Evolutionary conservation across 1,140 invertebrate genomes (phyloP).

Genomic region (Subanguina moxae): DNA sequence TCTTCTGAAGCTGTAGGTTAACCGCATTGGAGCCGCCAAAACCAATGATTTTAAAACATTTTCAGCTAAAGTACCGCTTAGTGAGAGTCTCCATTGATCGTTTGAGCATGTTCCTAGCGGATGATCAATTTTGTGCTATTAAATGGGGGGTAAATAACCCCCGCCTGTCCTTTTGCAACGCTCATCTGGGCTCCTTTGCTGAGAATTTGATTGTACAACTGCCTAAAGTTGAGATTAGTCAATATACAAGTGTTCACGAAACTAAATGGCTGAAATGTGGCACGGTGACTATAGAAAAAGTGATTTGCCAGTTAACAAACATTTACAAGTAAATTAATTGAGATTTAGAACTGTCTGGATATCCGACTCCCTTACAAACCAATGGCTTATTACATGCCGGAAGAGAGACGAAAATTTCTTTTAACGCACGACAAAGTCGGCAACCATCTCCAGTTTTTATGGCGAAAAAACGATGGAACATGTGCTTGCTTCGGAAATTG

Average conservation of each 20-base stretch:
- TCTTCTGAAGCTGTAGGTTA: slow-evolving; percentile 32
- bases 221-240: slow-evolving; percentile 24
- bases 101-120: slow-evolving; percentile 82
- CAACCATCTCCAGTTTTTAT: slow-evolving; percentile 88
- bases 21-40: neutral
- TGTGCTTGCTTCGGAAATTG: slow-evolving; percentile 90
- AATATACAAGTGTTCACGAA: slow-evolving; percentile 22
- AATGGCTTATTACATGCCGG: slow-evolving; percentile 57
- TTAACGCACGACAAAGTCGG: slow-evolving; percentile 80
- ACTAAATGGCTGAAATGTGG: slow-evolving; percentile 82
- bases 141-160: slow-evolving; percentile 71
- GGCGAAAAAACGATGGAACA: slow-evolving; percentile 68
- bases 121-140: slow-evolving; percentile 74
- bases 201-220: slow-evolving; percentile 41
- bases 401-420: slow-evolving; percentile 67
- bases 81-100: slow-evolving; percentile 82
- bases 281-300: slow-evolving; percentile 78
- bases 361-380: slow-evolving; percentile 50
- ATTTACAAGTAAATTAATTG: neutral
- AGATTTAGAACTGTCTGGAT: slow-evolving; percentile 16
- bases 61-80: slow-evolving; percentile 86
- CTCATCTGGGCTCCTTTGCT: slow-evolving; percentile 37
- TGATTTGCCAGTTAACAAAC: slow-evolving; percentile 82
- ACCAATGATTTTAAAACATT: slow-evolving; percentile 51
- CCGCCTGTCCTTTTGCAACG: slow-evolving; percentile 46